A percentile compares a stretch with the other conserved stretches of the same genome.
Evolutionary conservation across 2,888 invertebrate species (phyloP).

Genomic region (Eristalinus aeneus): DNA sequence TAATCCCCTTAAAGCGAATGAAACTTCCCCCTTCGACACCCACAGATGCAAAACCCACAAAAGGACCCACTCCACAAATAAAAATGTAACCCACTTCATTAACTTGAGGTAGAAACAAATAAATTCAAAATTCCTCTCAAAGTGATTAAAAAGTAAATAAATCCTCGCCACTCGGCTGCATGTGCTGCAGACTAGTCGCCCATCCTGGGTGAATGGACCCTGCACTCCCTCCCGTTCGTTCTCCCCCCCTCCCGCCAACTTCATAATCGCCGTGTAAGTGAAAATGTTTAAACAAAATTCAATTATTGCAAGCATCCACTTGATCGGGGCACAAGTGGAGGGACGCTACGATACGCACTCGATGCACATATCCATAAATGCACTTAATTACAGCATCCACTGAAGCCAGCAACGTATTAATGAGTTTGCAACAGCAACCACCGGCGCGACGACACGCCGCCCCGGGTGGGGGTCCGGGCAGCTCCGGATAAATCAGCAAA

Average conservation of each 20-base stretch:
- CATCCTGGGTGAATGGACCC: neutral
- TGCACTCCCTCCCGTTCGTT: slow-evolving; percentile 2
- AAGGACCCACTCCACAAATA: neutral
- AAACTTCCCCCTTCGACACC: neutral
- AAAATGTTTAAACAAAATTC: slow-evolving; percentile 67
- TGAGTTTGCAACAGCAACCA: slow-evolving; percentile 62
- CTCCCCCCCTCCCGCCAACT: slow-evolving; percentile 40
- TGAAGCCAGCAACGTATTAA: slow-evolving; percentile 64
- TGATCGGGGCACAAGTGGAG: slow-evolving; percentile 4
- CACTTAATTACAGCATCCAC: slow-evolving; percentile 65
- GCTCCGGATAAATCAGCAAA: slow-evolving; percentile 43
- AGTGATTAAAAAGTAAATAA: neutral
- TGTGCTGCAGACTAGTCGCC: neutral
- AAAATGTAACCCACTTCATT: neutral
- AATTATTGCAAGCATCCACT: slow-evolving; percentile 62
- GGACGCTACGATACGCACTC: neutral
- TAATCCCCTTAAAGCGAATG: no score
- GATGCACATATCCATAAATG: slow-evolving; percentile 53
- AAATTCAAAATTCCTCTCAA: neutral
- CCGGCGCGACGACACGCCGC: neutral
- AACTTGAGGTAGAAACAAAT: neutral
- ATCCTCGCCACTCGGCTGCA: neutral
- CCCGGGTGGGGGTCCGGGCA: neutral
- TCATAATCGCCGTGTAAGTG: slow-evolving; percentile 56
- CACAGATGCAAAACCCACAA: neutral